Base-by-base conservation (phyloP, 1,140 invertebrate genomes). In the Eurosta solidaginis region DNA sequence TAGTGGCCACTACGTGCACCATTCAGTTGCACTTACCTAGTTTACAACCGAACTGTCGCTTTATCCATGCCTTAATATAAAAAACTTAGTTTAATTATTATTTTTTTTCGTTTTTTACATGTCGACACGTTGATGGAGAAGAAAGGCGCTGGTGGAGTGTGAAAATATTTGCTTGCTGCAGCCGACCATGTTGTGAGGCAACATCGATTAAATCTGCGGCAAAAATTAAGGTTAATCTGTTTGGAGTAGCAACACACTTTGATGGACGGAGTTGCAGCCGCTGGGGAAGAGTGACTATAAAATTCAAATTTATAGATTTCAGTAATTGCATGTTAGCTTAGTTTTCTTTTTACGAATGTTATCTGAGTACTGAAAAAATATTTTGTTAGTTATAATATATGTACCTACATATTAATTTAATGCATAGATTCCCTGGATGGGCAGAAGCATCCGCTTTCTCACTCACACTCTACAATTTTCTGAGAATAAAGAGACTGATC, bases 301-400 rank as follows among this genome's bases (percentile, higher is more conserved):
- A 68, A 68, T 68, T 68, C 20, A 68, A 68, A 68, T 1, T 20
- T 54, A 49, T n/a, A n/a, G n/a, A n/a, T n/a, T n/a, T n/a, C n/a
- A n/a, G n/a, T n/a, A n/a, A n/a, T n/a, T n/a, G n/a, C n/a, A n/a
- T n/a, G n/a, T n/a, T n/a, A n/a, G n/a, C n/a, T n/a, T n/a, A n/a
- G n/a, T n/a, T n/a, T n/a, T n/a, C n/a, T n/a, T n/a, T n/a, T n/a
- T n/a, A n/a, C n/a, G n/a, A n/a, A n/a, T n/a, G n/a, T n/a, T n/a
- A n/a, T n/a, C n/a, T n/a, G n/a, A n/a, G n/a, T n/a, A n/a, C n/a
- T n/a, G n/a, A n/a, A n/a, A n/a, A n/a, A n/a, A n/a, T n/a, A n/a
- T n/a, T n/a, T n/a, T n/a, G n/a, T n/a, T n/a, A n/a, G n/a, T n/a
- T n/a, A n/a, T n/a, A n/a, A n/a, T n/a, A n/a, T n/a, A n/a, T n/a